phyloP scores from a whole-genome alignment of 2,113 vertebrate species.

The Hassar affinis region DNA sequence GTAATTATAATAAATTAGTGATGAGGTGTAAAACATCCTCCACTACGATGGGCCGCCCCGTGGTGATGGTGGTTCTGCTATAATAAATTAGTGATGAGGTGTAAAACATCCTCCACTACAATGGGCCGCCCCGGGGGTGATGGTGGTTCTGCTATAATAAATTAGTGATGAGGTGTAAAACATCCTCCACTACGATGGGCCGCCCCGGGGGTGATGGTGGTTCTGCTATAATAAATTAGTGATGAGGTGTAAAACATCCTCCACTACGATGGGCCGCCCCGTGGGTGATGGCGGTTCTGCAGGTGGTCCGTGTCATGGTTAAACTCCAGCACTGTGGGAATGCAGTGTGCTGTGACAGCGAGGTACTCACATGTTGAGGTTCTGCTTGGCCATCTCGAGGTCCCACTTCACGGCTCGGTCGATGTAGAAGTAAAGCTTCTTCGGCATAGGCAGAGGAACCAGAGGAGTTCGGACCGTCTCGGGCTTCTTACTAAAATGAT shows the following conservation, averaged over 20 bases:
- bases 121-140: too few relatives aligned
- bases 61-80: neutral
- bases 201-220: neutral
- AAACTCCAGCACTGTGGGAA: neutral
- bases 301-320: neutral
- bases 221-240: too few relatives aligned
- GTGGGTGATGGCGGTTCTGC: neutral
- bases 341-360: neutral
- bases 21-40: too few relatives aligned
- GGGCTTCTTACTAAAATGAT: conserved; percentile 69
- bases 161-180: too few relatives aligned
- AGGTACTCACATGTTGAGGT: conserved; percentile 81
- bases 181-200: too few relatives aligned
- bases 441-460: conserved; percentile 76
- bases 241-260: too few relatives aligned
- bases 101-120: too few relatives aligned
- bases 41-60: too few relatives aligned
- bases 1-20: too few relatives aligned
- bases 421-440: conserved; percentile 82
- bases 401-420: conserved; percentile 78
- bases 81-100: too few relatives aligned
- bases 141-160: neutral
- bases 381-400: conserved; percentile 81
- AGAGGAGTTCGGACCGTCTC: conserved; percentile 72
- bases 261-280: too few relatives aligned